Evolutionary conservation across 2,113 vertebrate species (phyloP), one percentile per base, ranked within the genome.

Genomic region (Irena cyanogastra): DNA sequence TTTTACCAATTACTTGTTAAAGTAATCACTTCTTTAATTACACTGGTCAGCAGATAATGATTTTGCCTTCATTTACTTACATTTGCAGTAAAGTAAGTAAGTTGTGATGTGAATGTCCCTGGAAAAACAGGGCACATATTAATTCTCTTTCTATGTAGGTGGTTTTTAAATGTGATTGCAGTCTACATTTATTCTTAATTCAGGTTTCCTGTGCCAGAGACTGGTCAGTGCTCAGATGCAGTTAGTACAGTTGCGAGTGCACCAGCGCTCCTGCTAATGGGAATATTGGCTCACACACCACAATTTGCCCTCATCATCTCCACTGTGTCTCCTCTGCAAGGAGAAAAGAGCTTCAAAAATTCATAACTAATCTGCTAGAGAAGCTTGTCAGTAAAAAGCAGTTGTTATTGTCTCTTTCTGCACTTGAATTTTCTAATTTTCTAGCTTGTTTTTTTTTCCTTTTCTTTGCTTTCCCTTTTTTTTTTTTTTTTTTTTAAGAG

Each of bases 21-120:
- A 97, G 80, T 97, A 98, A 98, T 98, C 87, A 96, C 95, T 96
- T 96, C 89, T 96, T 95, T 97, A 97, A 97, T 98, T 97, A 97
- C 80, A 95, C 35, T 96, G 97, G 97, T 97, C 97, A 98, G 91
- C 84, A 97, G 91, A 83, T 97, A 97, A 97, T 89, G 95, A 95
- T 80, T 76, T 41, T 93, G n/a, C 71, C 53, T 90, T 96, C 83
- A 86, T 96, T 97, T 91, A 74, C 72, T 93, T n/a, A n/a, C n/a
- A n/a, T n/a, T n/a, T n/a, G n/a, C n/a, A n/a, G n/a, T n/a, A n/a
- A n/a, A n/a, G n/a, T n/a, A n/a, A 96, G 68, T 69, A 89, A 95
- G 60, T 57, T 9, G 14, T 27, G 59, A 57, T 54, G 28, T 65
- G 50, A 28, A 93, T 59, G 66, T 50, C 71, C 44, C 64, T 60